These are phyloP conservation scores for Diachasmimorpha longicaudata DNA, from an alignment of 1,140 invertebrate species.

Conservation along the genomic window DNA sequence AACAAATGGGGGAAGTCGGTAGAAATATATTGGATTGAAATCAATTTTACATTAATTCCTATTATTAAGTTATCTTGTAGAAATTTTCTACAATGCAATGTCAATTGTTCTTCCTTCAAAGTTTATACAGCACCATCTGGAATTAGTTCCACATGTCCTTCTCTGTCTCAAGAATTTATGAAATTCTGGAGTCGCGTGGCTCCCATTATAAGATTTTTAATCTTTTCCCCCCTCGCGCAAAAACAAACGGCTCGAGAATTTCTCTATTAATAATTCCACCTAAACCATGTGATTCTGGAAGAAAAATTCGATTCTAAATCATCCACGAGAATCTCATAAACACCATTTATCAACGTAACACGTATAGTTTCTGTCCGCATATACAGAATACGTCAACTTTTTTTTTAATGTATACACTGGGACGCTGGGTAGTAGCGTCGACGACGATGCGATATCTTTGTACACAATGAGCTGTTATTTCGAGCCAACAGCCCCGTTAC, in stretches of 20 bases:
- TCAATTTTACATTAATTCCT: too few species aligned
- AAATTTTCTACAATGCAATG: too few species aligned
- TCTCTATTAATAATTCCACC: slow-evolving; percentile 32
- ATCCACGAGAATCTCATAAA: slow-evolving; percentile 19
- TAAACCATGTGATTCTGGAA: slow-evolving; percentile 11
- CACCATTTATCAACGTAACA: slow-evolving; percentile 24
- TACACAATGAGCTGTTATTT: slow-evolving; percentile 23
- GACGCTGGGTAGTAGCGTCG: not conserved
- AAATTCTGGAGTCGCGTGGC: slow-evolving; percentile 15
- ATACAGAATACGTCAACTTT: not conserved
- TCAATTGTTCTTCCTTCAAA: not conserved
- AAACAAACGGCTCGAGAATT: slow-evolving; percentile 35
- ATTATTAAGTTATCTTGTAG: too few species aligned
- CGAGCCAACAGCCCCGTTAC: not conserved
- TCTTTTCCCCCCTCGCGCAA: slow-evolving; percentile 1
- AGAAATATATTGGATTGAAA: not conserved
- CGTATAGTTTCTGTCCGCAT: not conserved
- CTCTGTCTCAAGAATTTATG: not conserved
- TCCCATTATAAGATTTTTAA: slow-evolving; percentile 23
- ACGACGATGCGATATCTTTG: slow-evolving; percentile 6
- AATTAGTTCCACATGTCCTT: not conserved
- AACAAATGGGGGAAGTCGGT: too few species aligned
- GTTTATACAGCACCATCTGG: slow-evolving; percentile 16
- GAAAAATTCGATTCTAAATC: not conserved
- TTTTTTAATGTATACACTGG: not conserved